Conservation (phyloP, 2,888 invertebrate genomes). For the Cartodere bifasciata region DNA sequence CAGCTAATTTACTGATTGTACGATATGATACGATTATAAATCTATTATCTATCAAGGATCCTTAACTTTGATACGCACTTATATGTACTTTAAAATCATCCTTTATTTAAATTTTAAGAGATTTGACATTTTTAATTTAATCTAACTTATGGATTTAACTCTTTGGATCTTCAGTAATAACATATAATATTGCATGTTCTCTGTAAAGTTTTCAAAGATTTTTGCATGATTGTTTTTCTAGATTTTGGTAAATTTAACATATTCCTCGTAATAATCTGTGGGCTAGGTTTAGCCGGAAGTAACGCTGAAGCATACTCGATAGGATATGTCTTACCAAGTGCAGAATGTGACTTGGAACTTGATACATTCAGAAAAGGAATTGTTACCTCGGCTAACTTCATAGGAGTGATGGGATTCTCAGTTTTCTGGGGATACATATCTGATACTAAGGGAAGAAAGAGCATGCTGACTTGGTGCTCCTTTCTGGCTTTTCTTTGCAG, state of each 20-base stretch:
- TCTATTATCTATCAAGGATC: too few relatives aligned
- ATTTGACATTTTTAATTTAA: too few relatives aligned
- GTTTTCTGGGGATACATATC: conserved; percentile 47
- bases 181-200: too few relatives aligned
- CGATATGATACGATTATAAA: too few relatives aligned
- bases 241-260: conserved; percentile 54
- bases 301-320: conserved; percentile 55
- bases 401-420: conserved; percentile 47
- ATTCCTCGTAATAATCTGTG: conserved; percentile 45
- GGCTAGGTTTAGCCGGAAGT: conserved; percentile 52
- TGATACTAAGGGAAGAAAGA: conserved; percentile 41
- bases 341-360: conserved; percentile 54
- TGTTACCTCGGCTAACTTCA: conserved; percentile 50
- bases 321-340: conserved; percentile 51
- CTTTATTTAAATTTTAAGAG: too few relatives aligned
- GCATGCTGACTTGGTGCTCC: conserved; percentile 37
- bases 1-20: too few relatives aligned
- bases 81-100: too few relatives aligned
- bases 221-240: conserved; percentile 25
- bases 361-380: conserved; percentile 49
- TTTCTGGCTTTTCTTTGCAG: conserved; percentile 36
- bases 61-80: too few relatives aligned
- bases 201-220: too few relatives aligned
- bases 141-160: too few relatives aligned
- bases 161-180: too few relatives aligned